phyloP scores from a whole-genome alignment of 2,888 invertebrate species.

The Congeria kusceri region DNA sequence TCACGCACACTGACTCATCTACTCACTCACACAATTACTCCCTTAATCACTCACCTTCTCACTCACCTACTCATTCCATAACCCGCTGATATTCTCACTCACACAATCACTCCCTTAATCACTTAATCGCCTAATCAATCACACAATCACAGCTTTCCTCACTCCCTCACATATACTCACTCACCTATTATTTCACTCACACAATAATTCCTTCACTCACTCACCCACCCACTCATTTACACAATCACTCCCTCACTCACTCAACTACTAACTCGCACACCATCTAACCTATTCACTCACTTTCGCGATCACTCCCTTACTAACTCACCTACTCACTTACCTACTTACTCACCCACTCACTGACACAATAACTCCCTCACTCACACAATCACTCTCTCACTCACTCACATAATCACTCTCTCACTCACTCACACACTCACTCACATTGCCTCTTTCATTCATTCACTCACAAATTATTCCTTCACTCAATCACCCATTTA shows the following conservation, averaged over 20 bases:
- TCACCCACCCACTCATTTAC: no score
- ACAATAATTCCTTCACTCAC: not conserved
- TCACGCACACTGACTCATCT: no score
- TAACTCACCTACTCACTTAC: slow-evolving; percentile 22
- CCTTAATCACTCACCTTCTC: no score
- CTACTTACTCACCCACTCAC: slow-evolving; percentile 1
- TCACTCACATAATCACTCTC: slow-evolving; percentile 7
- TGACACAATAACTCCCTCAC: slow-evolving; percentile 27
- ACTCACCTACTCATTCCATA: no score
- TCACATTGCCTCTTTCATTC: not conserved
- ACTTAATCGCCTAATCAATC: no score
- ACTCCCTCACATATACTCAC: no score
- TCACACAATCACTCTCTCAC: slow-evolving; percentile 9
- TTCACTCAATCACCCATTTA: not conserved
- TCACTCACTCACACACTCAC: not conserved
- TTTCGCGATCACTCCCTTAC: slow-evolving; percentile 1
- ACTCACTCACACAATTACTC: no score
- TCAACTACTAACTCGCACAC: not conserved
- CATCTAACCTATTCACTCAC: not conserved
- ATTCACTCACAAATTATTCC: not conserved
- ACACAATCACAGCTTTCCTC: no score
- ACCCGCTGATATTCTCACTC: no score
- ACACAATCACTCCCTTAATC: no score
- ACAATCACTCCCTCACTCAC: no score
- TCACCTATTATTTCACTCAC: not conserved